A percentile compares a stretch with the other conserved stretches of the same genome.
Conservation (phyloP, 2,797 vertebrate species). For the Agapornis canus region DNA sequence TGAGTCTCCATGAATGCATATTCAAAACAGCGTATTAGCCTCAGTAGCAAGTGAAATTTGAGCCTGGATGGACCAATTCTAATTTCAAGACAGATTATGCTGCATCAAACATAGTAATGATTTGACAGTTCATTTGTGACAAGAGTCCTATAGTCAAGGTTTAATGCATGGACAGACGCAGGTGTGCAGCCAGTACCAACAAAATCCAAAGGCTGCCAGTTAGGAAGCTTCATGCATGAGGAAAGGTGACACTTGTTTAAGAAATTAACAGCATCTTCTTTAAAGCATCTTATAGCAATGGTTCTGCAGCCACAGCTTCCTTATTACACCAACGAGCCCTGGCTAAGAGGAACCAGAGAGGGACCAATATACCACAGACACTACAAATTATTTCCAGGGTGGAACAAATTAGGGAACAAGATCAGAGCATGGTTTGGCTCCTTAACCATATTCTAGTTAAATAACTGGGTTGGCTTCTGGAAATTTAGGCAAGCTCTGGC, state of each 20-base stretch:
- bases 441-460: conserved; percentile 2
- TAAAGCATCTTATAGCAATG: conserved; percentile 84
- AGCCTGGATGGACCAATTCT: conserved; percentile 93
- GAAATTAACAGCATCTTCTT: conserved; percentile 88
- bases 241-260: conserved; percentile 86
- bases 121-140: conserved; percentile 99
- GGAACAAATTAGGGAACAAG: conserved; percentile 9
- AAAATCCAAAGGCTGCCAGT: conserved; percentile 87
- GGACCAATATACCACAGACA: neutral
- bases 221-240: conserved; percentile 81
- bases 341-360: neutral
- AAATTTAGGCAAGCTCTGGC: neutral
- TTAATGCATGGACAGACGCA: conserved; percentile 92
- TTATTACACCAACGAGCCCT: conserved; percentile 62
- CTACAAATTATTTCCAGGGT: neutral
- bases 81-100: conserved; percentile 99
- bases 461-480: neutral
- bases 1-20: conserved; percentile 96
- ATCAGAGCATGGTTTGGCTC: neutral
- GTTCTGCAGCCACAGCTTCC: conserved; percentile 83
- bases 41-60: conserved; percentile 83
- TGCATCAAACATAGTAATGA: conserved; percentile 99
- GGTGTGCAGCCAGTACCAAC: conserved; percentile 85
- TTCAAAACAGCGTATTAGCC: conserved; percentile 93
- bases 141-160: conserved; percentile 92